phyloP scores from a whole-genome alignment of 2,888 invertebrate species.

The Diplazon laetatorius region DNA sequence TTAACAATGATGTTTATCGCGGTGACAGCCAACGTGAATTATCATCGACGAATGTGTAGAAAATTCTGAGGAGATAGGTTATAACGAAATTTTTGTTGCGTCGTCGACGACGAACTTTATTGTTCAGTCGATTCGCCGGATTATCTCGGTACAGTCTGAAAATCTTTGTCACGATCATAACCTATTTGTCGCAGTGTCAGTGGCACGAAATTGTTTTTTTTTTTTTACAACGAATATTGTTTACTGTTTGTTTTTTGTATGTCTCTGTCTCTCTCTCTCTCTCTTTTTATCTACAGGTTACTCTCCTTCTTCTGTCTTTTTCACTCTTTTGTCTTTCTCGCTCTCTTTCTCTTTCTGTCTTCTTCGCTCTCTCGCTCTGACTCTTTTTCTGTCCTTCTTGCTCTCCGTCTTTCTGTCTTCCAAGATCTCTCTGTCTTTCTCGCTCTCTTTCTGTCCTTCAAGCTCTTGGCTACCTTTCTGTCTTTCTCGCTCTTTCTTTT shows the following conservation, averaged over 20 bases:
- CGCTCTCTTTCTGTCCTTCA: conserved; percentile 13
- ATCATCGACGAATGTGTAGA: conserved; percentile 10
- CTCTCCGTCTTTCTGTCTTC: too few species aligned
- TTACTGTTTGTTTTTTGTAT: conserved; percentile 11
- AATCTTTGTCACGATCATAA: conserved; percentile 10
- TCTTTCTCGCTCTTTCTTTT: background rate
- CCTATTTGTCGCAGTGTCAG: background rate
- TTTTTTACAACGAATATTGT: background rate
- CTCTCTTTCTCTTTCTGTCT: background rate
- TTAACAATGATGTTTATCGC: background rate
- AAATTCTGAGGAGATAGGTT: too few species aligned
- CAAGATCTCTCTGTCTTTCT: background rate
- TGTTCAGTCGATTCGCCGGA: conserved; percentile 15
- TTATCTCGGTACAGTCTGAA: conserved; percentile 14
- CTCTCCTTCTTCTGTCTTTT: too few species aligned
- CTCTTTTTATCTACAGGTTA: conserved; percentile 20
- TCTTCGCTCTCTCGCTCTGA: background rate
- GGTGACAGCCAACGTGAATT: conserved; percentile 14
- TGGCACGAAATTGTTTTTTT: background rate
- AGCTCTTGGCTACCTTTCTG: background rate
- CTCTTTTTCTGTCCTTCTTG: background rate
- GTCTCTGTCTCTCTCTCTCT: too few species aligned
- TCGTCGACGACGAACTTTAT: background rate
- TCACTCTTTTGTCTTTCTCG: background rate
- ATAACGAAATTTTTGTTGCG: background rate